Conservation (phyloP, 2,797 vertebrate genomes). For the Mallotus villosus region DNA sequence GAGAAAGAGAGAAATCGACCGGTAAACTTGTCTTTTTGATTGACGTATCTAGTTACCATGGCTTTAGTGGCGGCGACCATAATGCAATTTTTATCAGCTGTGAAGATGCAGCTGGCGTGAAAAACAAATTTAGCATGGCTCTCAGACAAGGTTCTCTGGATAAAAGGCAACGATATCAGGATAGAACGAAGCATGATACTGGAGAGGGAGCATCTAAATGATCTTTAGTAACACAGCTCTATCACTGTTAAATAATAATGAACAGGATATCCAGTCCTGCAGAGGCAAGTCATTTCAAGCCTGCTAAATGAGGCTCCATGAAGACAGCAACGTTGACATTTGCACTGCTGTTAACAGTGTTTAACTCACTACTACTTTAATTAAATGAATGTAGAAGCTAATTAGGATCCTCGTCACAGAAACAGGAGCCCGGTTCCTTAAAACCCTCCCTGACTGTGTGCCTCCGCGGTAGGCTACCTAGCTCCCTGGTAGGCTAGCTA, state of each 20-base stretch:
- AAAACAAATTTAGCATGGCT: no score
- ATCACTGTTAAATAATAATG: slow-evolving; percentile 29
- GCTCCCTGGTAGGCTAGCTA: no score
- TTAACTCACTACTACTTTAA: slow-evolving; percentile 48
- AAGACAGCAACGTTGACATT: slow-evolving; percentile 40
- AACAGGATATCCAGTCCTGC: slow-evolving; percentile 19
- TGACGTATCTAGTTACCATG: no score
- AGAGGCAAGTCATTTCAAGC: slow-evolving; percentile 34
- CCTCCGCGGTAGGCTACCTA: no score
- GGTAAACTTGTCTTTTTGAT: no score
- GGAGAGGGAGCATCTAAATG: slow-evolving; percentile 17
- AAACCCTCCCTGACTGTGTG: neutral
- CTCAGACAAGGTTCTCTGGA: no score
- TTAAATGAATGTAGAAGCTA: slow-evolving; percentile 57
- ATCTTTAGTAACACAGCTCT: slow-evolving; percentile 25
- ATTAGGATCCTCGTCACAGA: slow-evolving; percentile 58
- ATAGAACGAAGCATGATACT: no score
- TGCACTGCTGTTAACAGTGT: slow-evolving; percentile 47
- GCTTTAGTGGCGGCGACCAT: no score
- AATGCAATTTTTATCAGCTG: no score
- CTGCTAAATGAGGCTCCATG: slow-evolving; percentile 33
- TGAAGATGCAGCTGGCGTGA: no score
- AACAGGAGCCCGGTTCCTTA: slow-evolving; percentile 16
- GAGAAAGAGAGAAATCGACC: no score
- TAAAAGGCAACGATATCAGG: no score